A percentile compares a stretch with the other conserved stretches of the same genome.
Evolutionary conservation across 2,113 vertebrate genomes (phyloP).

Genomic region (Thamnophis sirtalis): DNA sequence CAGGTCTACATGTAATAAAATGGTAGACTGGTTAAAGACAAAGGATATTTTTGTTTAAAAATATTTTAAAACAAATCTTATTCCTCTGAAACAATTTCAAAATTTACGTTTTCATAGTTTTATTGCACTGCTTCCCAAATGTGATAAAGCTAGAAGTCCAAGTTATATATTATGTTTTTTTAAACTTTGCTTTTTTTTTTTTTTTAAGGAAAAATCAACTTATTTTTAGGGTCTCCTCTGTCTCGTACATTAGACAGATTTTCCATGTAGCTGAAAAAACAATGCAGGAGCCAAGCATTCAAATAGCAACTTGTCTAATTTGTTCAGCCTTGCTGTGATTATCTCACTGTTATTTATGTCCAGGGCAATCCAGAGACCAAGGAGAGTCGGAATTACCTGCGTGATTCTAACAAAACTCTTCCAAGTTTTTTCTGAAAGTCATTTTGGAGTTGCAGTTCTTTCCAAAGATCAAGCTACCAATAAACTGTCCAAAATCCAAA

Average conservation of each 20-base stretch:
- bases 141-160: constrained; percentile 25
- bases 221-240: background rate
- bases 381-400: constrained; percentile 41
- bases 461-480: background rate
- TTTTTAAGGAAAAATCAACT: constrained; percentile 41
- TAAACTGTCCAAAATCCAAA: too few species aligned
- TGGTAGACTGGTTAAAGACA: background rate
- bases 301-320: constrained; percentile 21
- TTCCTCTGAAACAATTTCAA: background rate
- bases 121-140: background rate
- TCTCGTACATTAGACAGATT: constrained; percentile 10
- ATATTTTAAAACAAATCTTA: background rate
- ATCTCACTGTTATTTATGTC: constrained; percentile 45
- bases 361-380: background rate
- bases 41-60: background rate
- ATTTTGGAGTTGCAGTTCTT: background rate
- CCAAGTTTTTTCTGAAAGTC: constrained; percentile 7
- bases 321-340: constrained; percentile 26
- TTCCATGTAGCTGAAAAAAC: constrained; percentile 39
- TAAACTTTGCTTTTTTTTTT: constrained; percentile 7
- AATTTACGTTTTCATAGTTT: background rate
- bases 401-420: constrained; percentile 38
- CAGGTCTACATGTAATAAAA: background rate
- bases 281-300: background rate
- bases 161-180: background rate